Percentiles rank a stretch among this genome's conserved stretches.
These are phyloP conservation scores for Pseudanteris insignis DNA, from an alignment of 2,888 invertebrate genomes.

Conservation along the genomic window DNA sequence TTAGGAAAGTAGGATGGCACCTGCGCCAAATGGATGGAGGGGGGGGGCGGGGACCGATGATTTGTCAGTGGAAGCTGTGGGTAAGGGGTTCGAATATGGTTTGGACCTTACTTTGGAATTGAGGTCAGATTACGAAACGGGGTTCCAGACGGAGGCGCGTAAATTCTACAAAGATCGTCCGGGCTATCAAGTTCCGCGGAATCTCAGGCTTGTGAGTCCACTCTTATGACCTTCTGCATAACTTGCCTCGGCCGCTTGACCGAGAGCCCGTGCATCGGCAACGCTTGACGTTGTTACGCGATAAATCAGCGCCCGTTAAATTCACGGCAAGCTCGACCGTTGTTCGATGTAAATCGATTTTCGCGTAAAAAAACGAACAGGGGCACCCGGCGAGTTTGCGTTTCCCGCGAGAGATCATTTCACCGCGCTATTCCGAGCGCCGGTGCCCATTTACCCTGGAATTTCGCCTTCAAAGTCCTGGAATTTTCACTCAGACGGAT, in stretches of 20 bases:
- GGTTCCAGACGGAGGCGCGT: slow-evolving; percentile 51
- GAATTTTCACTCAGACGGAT: slow-evolving; percentile 22
- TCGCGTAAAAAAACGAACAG: slow-evolving; percentile 30
- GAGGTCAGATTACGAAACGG: slow-evolving; percentile 46
- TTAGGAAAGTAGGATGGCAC: too few species aligned
- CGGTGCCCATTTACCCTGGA: slow-evolving; percentile 27
- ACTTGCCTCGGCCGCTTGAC: slow-evolving; percentile 61
- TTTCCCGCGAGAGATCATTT: slow-evolving; percentile 52
- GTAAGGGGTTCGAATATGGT: slow-evolving; percentile 37
- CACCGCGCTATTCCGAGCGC: slow-evolving; percentile 23
- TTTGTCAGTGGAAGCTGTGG: slow-evolving; percentile 39
- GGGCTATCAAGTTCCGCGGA: slow-evolving; percentile 48
- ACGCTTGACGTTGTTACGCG: slow-evolving; percentile 63
- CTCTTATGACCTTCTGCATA: slow-evolving; percentile 61
- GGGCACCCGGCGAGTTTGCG: slow-evolving; percentile 18
- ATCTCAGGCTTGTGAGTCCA: slow-evolving; percentile 53
- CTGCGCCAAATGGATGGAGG: too few species aligned
- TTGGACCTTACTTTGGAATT: slow-evolving; percentile 43
- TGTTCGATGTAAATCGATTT: slow-evolving; percentile 51
- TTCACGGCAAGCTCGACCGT: slow-evolving; percentile 54
- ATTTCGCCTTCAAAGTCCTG: slow-evolving; percentile 27
- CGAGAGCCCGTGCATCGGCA: slow-evolving; percentile 58
- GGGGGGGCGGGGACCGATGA: slow-evolving; percentile 27
- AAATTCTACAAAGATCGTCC: slow-evolving; percentile 51
- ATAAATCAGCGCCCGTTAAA: slow-evolving; percentile 63